Evolutionary conservation across 1,140 invertebrate species (phyloP).

Genomic region (Aphaenogaster ashmeadi): DNA sequence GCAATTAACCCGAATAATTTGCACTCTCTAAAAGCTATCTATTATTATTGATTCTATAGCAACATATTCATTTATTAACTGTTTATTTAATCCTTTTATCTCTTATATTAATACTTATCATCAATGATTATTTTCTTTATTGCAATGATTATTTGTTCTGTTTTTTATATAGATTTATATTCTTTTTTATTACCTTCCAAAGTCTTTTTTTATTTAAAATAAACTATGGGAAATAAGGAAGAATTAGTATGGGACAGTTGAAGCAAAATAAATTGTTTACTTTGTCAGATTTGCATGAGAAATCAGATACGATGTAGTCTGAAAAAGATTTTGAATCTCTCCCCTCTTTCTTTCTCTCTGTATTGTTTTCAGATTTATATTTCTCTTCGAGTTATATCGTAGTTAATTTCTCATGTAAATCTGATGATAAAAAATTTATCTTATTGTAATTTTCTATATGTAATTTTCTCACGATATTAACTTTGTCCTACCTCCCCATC

Average conservation of each 20-base stretch:
- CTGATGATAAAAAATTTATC: conserved; percentile 30
- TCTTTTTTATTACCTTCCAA: neutral
- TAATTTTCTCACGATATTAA: neutral
- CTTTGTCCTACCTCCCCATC: neutral
- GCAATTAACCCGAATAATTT: neutral
- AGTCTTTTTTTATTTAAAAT: neutral
- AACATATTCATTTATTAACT: neutral
- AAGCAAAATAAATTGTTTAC: conserved; percentile 14
- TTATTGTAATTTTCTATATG: neutral
- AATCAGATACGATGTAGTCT: conserved; percentile 5
- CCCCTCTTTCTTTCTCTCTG: neutral
- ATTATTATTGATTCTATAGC: conserved; percentile 8
- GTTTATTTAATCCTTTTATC: conserved; percentile 15
- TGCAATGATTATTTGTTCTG: neutral
- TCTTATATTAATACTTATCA: neutral
- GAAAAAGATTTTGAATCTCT: conserved; percentile 10
- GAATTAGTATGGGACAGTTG: conserved; percentile 16
- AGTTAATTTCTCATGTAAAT: conserved; percentile 21
- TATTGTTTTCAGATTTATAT: conserved; percentile 37
- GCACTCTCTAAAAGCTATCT: neutral
- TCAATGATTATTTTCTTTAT: neutral
- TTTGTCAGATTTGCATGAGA: conserved; percentile 24
- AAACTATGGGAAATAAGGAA: neutral
- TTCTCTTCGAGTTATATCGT: neutral
- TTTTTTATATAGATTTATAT: neutral